Evolutionary conservation across 2,888 invertebrate genomes (phyloP), one percentile per base, ranked within the genome.

Genomic region (Agrochola lota): DNA sequence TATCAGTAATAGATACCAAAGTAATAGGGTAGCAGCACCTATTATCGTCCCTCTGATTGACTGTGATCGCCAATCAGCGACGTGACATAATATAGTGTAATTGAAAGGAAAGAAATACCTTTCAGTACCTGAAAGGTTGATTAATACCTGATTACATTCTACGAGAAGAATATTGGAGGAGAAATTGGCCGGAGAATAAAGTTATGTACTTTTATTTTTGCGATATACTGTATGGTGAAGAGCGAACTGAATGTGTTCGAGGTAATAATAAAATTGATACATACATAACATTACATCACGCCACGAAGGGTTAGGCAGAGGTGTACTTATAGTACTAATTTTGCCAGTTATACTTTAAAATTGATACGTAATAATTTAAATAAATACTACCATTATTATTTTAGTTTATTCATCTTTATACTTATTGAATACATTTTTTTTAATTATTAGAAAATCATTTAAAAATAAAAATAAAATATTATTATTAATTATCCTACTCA

Each of bases 1-100:
- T 79, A 49, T 71, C 60, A 59, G 66, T 82, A 80, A 86, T 79
- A 81, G 66, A 84, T 78, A 83, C 71, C 69, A 69, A 79, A 83
- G 60, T 90, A 90, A 91, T 89, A 87, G 87, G 84, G 84, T 79
- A 74, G 80, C 60, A 77, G 81, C 80, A 78, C 87, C 90, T 79
- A 91, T 91, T 91, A 91, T 82, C 84, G 88, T 84, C 78, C 78
- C 23, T 67, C 85, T 88, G 88, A 92, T 92, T 89, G 91, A 88
- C 88, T 88, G 62, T 76, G 88, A 90, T 89, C 79, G 74, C 85
- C 81, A 83, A 85, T 84, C 80, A 85, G 75, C 57, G 15, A 59
- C 77, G 80, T 83, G 86, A 81, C 86, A 77, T 81, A 80, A 88
- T 86, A 85, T 73, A 60, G 30, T n/a, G 67, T 84, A 80, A 83